Conservation (phyloP, 2,113 vertebrate genomes). For the Laticauda laticaudata region DNA sequence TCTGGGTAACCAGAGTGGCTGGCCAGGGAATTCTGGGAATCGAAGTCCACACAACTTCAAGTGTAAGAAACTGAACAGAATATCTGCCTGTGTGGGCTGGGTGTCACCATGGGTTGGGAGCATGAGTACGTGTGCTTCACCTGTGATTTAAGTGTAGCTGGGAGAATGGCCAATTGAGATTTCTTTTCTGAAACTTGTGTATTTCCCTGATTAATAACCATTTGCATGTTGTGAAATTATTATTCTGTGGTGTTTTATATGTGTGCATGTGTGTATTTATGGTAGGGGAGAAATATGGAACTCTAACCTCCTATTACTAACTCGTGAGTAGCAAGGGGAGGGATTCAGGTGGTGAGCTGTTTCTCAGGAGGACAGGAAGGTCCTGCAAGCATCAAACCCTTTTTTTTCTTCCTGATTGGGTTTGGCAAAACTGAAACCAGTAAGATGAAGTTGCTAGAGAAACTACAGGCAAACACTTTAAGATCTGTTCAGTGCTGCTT, state of each 20-base stretch:
- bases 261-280: background rate
- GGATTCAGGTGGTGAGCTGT: background rate
- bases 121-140: background rate
- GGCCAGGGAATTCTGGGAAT: background rate
- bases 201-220: background rate
- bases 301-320: background rate
- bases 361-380: background rate
- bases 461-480: background rate
- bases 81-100: background rate
- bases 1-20: background rate
- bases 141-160: background rate
- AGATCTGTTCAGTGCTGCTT: background rate
- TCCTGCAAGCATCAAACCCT: background rate
- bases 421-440: background rate
- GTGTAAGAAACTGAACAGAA: background rate
- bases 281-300: background rate
- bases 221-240: background rate
- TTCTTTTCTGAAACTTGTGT: background rate
- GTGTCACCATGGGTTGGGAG: background rate
- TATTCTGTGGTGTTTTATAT: background rate
- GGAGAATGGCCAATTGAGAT: background rate
- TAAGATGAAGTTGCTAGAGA: background rate
- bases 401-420: background rate
- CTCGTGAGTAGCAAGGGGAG: background rate
- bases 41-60: background rate